A percentile compares a stretch with the other conserved stretches of the same genome.
These are phyloP conservation scores for Cololabis saira DNA, from an alignment of 2,113 vertebrate genomes.

Conservation along the genomic window DNA sequence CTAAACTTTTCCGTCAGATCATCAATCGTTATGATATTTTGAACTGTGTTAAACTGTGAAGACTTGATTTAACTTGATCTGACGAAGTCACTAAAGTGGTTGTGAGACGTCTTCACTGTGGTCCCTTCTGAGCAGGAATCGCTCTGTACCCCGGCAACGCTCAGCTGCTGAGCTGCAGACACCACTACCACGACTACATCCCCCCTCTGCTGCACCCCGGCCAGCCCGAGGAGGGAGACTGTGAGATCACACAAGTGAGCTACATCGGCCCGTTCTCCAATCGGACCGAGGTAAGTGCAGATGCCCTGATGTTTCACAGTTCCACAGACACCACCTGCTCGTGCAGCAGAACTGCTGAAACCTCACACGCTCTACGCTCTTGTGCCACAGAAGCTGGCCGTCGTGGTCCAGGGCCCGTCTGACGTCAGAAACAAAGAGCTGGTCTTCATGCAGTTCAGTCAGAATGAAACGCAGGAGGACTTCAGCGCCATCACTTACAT, in stretches of 20 bases:
- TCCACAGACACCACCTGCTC: background rate
- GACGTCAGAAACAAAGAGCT: conserved; percentile 92
- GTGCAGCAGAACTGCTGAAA: background rate
- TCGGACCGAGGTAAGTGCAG: conserved; percentile 83
- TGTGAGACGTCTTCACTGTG: background rate
- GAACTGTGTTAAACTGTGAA: too few relatives aligned
- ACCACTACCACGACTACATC: conserved; percentile 90
- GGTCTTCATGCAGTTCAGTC: conserved; percentile 95
- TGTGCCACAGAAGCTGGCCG: conserved; percentile 83
- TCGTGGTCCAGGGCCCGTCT: conserved; percentile 90
- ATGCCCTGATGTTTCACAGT: background rate
- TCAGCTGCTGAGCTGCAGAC: conserved; percentile 89
- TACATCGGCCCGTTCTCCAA: conserved; percentile 91
- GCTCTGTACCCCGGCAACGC: conserved; percentile 92
- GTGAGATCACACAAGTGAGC: conserved; percentile 83
- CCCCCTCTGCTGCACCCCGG: conserved; percentile 85
- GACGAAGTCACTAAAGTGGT: background rate
- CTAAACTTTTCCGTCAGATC: too few relatives aligned
- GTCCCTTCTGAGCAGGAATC: conserved; percentile 84
- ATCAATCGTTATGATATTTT: too few relatives aligned
- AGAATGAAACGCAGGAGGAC: conserved; percentile 91
- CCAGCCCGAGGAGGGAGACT: conserved; percentile 83
- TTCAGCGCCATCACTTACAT: conserved; percentile 99
- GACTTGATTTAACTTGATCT: background rate
- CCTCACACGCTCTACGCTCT: background rate